Base-by-base conservation (phyloP, 2,113 vertebrate genomes). In the Boulengeromyrus knoepffleri region DNA sequence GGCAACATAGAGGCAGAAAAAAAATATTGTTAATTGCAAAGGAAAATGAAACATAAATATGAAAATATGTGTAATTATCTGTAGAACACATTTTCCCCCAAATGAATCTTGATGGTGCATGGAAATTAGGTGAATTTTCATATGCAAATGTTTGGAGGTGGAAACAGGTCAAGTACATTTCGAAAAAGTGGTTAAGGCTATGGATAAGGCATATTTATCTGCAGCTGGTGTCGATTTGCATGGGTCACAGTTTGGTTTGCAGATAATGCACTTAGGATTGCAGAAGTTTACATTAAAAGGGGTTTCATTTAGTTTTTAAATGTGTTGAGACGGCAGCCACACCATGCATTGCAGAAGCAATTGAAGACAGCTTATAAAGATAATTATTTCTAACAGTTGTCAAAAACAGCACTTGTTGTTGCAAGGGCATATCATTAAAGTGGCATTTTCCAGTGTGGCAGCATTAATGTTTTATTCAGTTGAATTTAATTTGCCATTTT, bases 281-380 rank as follows among this genome's bases (percentile, higher is more conserved):
- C 66, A 85, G 90, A 42, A n/a, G 52, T 85, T 90, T 85, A 85
- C 88, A 42, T 90, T 88, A 88, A 39, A 88, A 90, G 89, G 90
- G 87, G 58, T 47, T 62, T 89, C 87, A 87, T 93, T 91, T 92
- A 39, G 88, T 93, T 92, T 92, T 89, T 85, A 90, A 90, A 91
- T 91, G 90, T 90, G 85, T 74, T 27, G 45, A 80, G n/a, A 80
- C 83, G 89, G 89, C 87, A 89, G 62, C 88, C 31, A 91, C 50
- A 89, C 31, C 24, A 47, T 62, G 66, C 27, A 46, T 10, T 80
- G 49, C 13, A 90, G 46, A 80, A 17, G 47, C 85, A 77, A 27
- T 4, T 77, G 10, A 87, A 56, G 66, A 21, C 27, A 45, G 24
- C 47, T 49, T 27, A 85, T 45, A 74, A 87, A 90, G 85, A 88